Evolutionary conservation across 2,888 invertebrate species (phyloP).

Genomic region (Miltochrista miniata): DNA sequence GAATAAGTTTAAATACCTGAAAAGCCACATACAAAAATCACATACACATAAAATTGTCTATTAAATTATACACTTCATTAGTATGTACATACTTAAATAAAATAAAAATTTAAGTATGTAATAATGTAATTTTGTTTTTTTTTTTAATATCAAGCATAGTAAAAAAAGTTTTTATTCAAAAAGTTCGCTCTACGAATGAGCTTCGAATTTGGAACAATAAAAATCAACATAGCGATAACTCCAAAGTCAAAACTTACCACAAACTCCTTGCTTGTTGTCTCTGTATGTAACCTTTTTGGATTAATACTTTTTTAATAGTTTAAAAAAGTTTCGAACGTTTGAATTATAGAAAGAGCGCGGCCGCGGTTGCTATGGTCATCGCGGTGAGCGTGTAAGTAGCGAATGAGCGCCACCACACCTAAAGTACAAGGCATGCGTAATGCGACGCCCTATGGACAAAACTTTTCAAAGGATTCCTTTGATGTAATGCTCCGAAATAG

Average conservation of each 20-base stretch:
- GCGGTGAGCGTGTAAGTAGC: slow-evolving; percentile 30
- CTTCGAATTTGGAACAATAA: not conserved
- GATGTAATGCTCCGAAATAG: slow-evolving; percentile 4
- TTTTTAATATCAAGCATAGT: too few species aligned
- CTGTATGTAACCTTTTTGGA: not conserved
- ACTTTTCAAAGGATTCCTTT: slow-evolving; percentile 27
- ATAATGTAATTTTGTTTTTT: too few species aligned
- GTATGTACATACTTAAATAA: too few species aligned
- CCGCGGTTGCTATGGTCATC: slow-evolving; percentile 43
- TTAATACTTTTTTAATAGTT: slow-evolving; percentile 11
- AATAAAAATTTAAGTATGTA: too few species aligned
- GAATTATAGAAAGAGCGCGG: slow-evolving; percentile 22
- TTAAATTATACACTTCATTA: too few species aligned
- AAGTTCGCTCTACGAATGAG: not conserved
- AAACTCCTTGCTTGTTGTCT: not conserved
- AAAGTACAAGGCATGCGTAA: slow-evolving; percentile 61
- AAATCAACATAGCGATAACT: not conserved
- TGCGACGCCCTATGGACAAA: slow-evolving; percentile 34
- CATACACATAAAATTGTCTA: too few species aligned
- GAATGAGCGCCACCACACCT: slow-evolving; percentile 39
- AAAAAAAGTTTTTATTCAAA: too few species aligned
- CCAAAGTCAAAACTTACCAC: slow-evolving; percentile 6
- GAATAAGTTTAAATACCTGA: too few species aligned
- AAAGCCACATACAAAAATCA: too few species aligned
- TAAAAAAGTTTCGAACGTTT: slow-evolving; percentile 22